These are phyloP conservation scores for Autographa pulchrina DNA, from an alignment of 2,888 invertebrate species.

Conservation along the genomic window DNA sequence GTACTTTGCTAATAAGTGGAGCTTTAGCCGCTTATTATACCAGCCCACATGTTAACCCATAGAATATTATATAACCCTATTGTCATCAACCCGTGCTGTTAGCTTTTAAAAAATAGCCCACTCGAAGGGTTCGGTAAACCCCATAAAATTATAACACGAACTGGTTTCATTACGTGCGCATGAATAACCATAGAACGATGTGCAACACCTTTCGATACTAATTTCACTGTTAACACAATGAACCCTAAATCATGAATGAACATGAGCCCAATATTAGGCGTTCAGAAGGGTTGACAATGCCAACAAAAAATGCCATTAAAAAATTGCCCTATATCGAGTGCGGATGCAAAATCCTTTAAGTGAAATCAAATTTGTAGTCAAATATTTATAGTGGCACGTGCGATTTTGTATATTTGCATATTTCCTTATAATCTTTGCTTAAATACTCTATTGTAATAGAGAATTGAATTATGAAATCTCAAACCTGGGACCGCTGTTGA, in stretches of 20 bases:
- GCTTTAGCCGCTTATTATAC: conserved; percentile 8
- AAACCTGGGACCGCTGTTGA: background rate
- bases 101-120: conserved; percentile 70
- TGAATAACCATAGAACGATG: conserved; percentile 81
- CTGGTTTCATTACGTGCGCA: conserved; percentile 79
- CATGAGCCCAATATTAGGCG: conserved; percentile 76
- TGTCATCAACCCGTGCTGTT: conserved; percentile 67
- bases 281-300: conserved; percentile 77
- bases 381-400: conserved; percentile 45
- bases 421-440: background rate
- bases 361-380: conserved; percentile 30
- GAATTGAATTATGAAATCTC: background rate
- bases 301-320: conserved; percentile 72
- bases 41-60: conserved; percentile 42
- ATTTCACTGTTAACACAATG: conserved; percentile 84
- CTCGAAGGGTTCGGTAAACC: conserved; percentile 69
- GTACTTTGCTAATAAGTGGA: conserved; percentile 24
- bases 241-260: conserved; percentile 85
- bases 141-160: conserved; percentile 76
- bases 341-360: conserved; percentile 13
- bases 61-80: conserved; percentile 46
- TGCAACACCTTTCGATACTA: conserved; percentile 86
- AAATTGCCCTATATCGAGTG: conserved; percentile 35
- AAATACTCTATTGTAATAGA: background rate
- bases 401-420: background rate